phyloP scores from a whole-genome alignment of 2,797 vertebrate species.

The Silurus lanzhouensis region DNA sequence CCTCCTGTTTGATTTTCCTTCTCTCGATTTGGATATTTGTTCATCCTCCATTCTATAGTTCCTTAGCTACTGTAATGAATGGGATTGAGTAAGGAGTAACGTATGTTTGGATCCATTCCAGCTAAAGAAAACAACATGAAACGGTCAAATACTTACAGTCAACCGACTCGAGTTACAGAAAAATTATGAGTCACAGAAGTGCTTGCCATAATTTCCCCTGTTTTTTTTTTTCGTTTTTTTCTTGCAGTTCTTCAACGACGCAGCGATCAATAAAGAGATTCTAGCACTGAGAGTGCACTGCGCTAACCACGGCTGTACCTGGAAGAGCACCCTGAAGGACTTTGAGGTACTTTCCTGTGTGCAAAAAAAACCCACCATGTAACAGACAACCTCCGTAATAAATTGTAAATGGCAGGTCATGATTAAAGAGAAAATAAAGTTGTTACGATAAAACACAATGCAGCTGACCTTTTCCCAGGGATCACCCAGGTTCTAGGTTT shows the following conservation, averaged over 20 bases:
- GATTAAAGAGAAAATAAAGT: not conserved
- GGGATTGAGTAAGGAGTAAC: not conserved
- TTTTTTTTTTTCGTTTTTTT: too few relatives aligned
- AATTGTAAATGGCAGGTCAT: not conserved
- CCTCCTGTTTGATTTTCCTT: not conserved
- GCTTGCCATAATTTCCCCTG: conserved; percentile 27
- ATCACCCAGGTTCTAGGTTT: not conserved
- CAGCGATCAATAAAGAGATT: conserved; percentile 79
- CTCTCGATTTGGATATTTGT: not conserved
- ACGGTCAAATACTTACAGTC: not conserved
- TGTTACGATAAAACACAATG: not conserved
- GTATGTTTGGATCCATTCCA: not conserved
- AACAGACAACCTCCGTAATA: not conserved
- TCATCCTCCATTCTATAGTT: not conserved
- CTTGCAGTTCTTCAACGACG: conserved; percentile 73
- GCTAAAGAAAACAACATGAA: not conserved
- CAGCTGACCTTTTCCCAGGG: not conserved
- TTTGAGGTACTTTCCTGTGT: conserved; percentile 70
- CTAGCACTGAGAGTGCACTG: conserved; percentile 75
- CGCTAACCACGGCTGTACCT: conserved; percentile 70
- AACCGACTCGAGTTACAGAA: not conserved
- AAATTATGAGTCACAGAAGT: conserved; percentile 23
- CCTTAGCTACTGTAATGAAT: not conserved
- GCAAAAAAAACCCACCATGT: not conserved
- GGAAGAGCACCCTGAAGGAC: conserved; percentile 71